Evolutionary conservation across 2,797 vertebrate species (phyloP), one percentile per base, ranked within the genome.

Genomic region (Anomalospiza imberbis): DNA sequence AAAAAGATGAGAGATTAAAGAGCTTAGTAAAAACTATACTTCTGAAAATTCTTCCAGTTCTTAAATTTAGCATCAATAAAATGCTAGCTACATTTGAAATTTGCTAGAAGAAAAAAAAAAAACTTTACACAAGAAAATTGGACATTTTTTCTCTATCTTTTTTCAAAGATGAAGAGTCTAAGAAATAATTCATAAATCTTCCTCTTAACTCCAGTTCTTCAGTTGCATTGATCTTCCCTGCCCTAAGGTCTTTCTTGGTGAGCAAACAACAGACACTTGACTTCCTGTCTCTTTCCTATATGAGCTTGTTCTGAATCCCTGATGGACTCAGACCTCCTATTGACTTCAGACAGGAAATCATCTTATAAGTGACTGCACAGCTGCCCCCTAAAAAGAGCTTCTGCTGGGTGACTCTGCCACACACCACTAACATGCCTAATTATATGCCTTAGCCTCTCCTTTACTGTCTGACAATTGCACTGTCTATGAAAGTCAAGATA

Each of bases 131-230:
- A 76, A 73, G 36, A 84, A 91, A 84, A 66, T 82, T 70, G 53
- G 55, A 73, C 31, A n/a, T 20, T 72, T 78, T 32, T 80, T 68
- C 38, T 44, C 18, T 73, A 25, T 89, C 26, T 51, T 88, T n/a
- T 82, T 85, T 82, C 57, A 47, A 73, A 83, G 68, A 79, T 20
- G 54, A 63, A 77, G 22, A 68, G 17, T 55, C 54, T 91, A 26
- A 87, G 91, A 91, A 95, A 91, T 87, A 93, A 96, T 92, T 93
- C 40, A 93, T 91, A 94, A 90, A 89, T 82, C 53, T 63, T 79
- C 29, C 36, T 93, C 85, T 92, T 89, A 88, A 87, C 53, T 91
- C 40, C 31, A 44, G 10, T 66, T 93, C 68, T 91, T 47, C 65
- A 77, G 42, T 22, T 71, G 21, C 85, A 93, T 95, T 89, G 87